phyloP scores from a whole-genome alignment of 1,140 invertebrate species.

The Drosophila virilis region DNA sequence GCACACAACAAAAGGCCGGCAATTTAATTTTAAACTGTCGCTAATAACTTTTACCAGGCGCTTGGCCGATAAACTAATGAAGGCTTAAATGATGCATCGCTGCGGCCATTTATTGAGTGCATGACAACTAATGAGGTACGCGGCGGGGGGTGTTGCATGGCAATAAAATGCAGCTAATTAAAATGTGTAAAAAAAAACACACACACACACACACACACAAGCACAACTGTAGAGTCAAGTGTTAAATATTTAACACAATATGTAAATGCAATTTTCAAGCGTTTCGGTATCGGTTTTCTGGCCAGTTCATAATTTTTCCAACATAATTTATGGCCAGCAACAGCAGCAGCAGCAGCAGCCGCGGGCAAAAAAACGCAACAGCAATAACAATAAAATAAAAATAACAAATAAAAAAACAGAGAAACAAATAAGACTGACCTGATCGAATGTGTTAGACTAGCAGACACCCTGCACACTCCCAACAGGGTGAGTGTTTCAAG shows the following conservation, averaged over 20 bases:
- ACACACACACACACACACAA: constrained; percentile 8
- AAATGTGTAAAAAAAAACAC: constrained; percentile 52
- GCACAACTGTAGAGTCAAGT: constrained; percentile 11
- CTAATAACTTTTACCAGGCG: constrained; percentile 75
- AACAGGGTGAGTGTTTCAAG: too few species aligned
- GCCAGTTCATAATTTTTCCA: constrained; percentile 52
- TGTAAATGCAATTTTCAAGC: constrained; percentile 52
- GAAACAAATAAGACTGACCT: constrained; percentile 25
- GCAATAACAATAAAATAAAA: constrained; percentile 16
- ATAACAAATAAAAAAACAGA: constrained; percentile 59
- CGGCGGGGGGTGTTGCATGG: constrained; percentile 22
- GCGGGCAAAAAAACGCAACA: constrained; percentile 2
- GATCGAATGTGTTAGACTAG: background rate
- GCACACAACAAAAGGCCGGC: constrained; percentile 43
- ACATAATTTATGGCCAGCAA: constrained; percentile 73
- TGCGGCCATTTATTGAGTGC: constrained; percentile 56
- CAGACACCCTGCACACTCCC: background rate
- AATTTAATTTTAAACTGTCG: constrained; percentile 80
- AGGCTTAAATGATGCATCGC: constrained; percentile 79
- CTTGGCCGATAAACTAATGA: constrained; percentile 74
- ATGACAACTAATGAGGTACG: constrained; percentile 45
- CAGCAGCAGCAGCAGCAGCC: constrained; percentile 48
- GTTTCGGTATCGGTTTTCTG: constrained; percentile 30
- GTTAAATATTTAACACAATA: constrained; percentile 65
- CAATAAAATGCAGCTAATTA: constrained; percentile 81